phyloP scores from a whole-genome alignment of 2,888 invertebrate species.

The Ethmia dodecea region DNA sequence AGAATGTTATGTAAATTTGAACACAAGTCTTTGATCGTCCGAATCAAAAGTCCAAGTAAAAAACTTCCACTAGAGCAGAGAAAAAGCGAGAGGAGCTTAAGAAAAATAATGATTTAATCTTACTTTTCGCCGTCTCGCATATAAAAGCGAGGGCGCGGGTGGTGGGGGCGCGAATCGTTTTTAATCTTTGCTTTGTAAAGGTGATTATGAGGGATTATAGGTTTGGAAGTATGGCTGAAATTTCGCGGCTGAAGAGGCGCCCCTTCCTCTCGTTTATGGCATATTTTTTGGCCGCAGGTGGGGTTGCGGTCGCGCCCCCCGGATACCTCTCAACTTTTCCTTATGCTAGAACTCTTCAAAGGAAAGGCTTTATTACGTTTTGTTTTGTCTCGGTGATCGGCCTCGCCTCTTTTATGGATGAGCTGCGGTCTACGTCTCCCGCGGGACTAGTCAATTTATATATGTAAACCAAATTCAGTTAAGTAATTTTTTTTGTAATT shows the following conservation, averaged over 20 bases:
- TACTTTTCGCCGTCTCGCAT: constrained; percentile 75
- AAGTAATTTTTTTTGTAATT: no score
- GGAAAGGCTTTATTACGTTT: constrained; percentile 61
- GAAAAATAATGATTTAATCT: constrained; percentile 80
- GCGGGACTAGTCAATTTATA: constrained; percentile 1
- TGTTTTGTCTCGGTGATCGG: constrained; percentile 51
- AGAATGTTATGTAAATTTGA: constrained; percentile 78
- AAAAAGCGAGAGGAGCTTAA: constrained; percentile 74
- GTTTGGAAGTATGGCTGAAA: constrained; percentile 77
- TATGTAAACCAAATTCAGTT: not conserved
- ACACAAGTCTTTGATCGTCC: constrained; percentile 77
- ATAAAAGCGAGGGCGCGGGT: constrained; percentile 60
- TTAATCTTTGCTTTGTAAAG: constrained; percentile 80
- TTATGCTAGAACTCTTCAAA: constrained; percentile 64
- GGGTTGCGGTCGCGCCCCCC: constrained; percentile 64
- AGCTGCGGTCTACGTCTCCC: constrained; percentile 36
- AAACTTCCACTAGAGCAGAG: constrained; percentile 63
- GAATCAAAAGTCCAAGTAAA: constrained; percentile 75
- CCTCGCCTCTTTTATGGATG: constrained; percentile 38
- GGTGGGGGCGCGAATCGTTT: constrained; percentile 73
- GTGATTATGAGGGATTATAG: constrained; percentile 79
- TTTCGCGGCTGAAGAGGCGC: constrained; percentile 64
- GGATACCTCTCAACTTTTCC: constrained; percentile 68
- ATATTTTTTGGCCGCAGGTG: constrained; percentile 67
- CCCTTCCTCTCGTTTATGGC: constrained; percentile 61